Percentiles rank a stretch among this genome's conserved stretches.
Evolutionary conservation across 2,113 vertebrate genomes (phyloP).

Genomic region (Microtus pennsylvanicus): DNA sequence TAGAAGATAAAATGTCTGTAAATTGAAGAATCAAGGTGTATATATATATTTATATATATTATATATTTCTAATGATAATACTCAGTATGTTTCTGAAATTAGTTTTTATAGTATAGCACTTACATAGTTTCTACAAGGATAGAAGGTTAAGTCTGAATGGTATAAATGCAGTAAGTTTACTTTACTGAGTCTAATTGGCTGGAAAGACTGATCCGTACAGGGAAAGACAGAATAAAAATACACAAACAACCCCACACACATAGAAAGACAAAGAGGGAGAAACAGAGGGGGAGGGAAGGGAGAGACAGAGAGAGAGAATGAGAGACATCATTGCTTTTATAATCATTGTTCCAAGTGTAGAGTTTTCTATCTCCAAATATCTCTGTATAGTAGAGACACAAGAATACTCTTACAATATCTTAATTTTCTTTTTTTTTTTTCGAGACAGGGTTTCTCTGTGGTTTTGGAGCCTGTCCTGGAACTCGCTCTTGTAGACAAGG

Average conservation of each 20-base stretch:
- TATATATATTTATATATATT: background rate
- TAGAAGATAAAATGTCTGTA: background rate
- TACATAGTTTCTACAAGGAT: background rate
- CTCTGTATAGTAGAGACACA: background rate
- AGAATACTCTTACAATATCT: background rate
- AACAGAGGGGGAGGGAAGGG: background rate
- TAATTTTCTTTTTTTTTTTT: background rate
- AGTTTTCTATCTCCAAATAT: background rate
- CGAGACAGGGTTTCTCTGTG: too few species aligned
- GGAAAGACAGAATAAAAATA: background rate
- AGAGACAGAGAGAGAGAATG: background rate
- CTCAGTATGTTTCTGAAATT: background rate
- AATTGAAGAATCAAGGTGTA: background rate
- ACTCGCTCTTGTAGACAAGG: too few species aligned
- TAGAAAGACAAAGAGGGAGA: background rate
- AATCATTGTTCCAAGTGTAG: background rate
- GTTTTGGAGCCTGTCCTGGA: too few species aligned
- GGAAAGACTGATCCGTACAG: background rate
- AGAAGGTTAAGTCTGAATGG: background rate
- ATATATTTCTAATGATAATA: background rate
- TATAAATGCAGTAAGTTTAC: background rate
- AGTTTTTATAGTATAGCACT: background rate
- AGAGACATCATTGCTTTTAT: background rate
- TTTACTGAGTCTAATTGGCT: background rate
- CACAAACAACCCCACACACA: background rate